Conservation (phyloP, 2,113 vertebrate genomes). For the Ranitomeya imitator region DNA sequence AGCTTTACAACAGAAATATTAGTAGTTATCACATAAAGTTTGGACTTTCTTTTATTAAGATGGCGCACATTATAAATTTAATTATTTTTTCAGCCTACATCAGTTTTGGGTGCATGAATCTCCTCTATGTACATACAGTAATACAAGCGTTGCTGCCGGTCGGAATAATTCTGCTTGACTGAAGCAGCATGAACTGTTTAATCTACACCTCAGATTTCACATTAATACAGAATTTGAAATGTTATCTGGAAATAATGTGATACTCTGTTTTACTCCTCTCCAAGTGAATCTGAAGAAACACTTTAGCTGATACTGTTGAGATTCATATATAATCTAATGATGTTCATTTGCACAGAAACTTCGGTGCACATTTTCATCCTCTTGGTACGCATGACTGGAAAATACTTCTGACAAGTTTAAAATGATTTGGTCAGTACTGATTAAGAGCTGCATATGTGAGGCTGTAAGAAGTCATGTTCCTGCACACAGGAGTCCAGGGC, state of each 20-base stretch:
- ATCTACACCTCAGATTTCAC: slow-evolving; percentile 43
- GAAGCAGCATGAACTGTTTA: slow-evolving; percentile 30
- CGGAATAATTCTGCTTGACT: slow-evolving; percentile 25
- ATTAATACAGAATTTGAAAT: slow-evolving; percentile 43
- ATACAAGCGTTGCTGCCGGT: background rate
- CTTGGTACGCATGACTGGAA: slow-evolving; percentile 56
- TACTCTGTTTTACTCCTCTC: slow-evolving; percentile 52
- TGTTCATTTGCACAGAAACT: slow-evolving; percentile 57
- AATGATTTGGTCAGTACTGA: slow-evolving; percentile 59
- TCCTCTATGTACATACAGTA: background rate
- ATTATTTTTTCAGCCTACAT: background rate
- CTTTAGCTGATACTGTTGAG: slow-evolving; percentile 43
- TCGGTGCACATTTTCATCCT: slow-evolving; percentile 52
- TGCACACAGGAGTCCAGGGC: slow-evolving; percentile 43
- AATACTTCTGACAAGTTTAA: slow-evolving; percentile 59
- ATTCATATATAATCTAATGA: slow-evolving; percentile 58
- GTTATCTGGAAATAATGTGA: slow-evolving; percentile 57
- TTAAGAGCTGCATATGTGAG: slow-evolving; percentile 55
- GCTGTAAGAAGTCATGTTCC: slow-evolving; percentile 57
- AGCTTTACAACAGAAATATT: background rate
- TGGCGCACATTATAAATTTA: background rate
- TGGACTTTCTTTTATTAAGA: background rate
- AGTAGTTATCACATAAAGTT: background rate
- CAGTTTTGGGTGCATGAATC: background rate
- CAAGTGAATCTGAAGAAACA: slow-evolving; percentile 56